phyloP scores from a whole-genome alignment of 2,888 invertebrate genomes.

The Spilarctia lutea region DNA sequence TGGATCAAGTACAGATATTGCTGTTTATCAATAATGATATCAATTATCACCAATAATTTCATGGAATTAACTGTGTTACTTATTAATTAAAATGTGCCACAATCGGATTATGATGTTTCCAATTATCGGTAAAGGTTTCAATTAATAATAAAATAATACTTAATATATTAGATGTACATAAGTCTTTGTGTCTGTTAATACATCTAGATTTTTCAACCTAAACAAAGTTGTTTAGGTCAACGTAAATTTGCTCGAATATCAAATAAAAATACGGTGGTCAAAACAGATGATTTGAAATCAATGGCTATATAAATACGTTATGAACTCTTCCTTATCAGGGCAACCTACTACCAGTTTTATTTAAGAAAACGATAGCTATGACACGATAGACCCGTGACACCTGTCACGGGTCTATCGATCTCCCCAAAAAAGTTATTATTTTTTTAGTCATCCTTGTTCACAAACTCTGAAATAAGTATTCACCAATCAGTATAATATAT shows the following conservation, averaged over 20 bases:
- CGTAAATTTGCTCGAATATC: not conserved
- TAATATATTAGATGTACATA: not conserved
- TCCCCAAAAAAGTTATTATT: not conserved
- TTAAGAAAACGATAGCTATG: not conserved
- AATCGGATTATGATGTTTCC: not conserved
- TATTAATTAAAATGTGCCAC: not conserved
- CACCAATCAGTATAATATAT: not conserved
- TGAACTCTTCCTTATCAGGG: not conserved
- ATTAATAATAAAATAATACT: not conserved
- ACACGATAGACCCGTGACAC: too few species aligned
- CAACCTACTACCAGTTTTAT: not conserved
- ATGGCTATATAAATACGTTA: not conserved
- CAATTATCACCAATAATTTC: not conserved
- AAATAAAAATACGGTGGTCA: not conserved
- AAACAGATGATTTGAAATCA: not conserved
- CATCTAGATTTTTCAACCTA: too few species aligned
- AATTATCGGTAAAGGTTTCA: not conserved
- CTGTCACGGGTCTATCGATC: not conserved
- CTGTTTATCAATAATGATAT: too few species aligned
- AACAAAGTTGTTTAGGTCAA: not conserved
- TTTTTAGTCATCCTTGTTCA: not conserved
- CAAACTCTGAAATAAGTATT: not conserved
- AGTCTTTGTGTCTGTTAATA: not conserved
- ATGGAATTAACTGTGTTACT: too few species aligned
- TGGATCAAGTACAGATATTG: not conserved